Conservation (phyloP, 2,888 invertebrate genomes). For the Tethea ocularis region DNA sequence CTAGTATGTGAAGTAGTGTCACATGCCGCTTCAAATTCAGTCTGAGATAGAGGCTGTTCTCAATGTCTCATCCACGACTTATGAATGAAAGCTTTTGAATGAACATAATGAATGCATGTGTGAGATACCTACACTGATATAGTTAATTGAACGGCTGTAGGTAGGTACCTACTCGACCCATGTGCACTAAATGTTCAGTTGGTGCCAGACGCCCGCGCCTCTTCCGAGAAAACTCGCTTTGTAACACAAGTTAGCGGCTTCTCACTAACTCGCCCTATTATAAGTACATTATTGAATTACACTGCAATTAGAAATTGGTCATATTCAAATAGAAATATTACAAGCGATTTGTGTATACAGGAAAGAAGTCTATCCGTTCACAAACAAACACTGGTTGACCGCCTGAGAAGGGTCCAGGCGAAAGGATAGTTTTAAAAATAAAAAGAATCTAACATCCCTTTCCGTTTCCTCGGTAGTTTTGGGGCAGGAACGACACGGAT, state of each 20-base stretch:
- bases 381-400: conserved; percentile 5
- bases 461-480: conserved; percentile 52
- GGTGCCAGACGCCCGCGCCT: conserved; percentile 44
- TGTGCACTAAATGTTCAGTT: conserved; percentile 27
- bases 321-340: neutral
- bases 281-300: conserved; percentile 21
- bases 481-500: conserved; percentile 41
- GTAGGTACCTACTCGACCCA: neutral
- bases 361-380: conserved; percentile 4
- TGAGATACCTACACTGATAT: neutral
- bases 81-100: neutral
- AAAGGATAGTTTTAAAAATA: conserved; percentile 38
- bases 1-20: too few species aligned
- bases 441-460: conserved; percentile 57
- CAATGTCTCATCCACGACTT: neutral
- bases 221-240: conserved; percentile 57
- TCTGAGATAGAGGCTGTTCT: neutral
- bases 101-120: neutral
- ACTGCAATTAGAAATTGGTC: conserved; percentile 4
- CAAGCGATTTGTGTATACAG: neutral
- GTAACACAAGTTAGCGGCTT: conserved; percentile 40
- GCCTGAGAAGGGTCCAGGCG: conserved; percentile 8
- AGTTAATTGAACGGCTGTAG: neutral
- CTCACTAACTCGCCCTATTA: conserved; percentile 27
- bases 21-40: neutral